Evolutionary conservation across 2,797 vertebrate genomes (phyloP), one percentile per base, ranked within the genome.

Genomic region (Pangasius larnaudii): DNA sequence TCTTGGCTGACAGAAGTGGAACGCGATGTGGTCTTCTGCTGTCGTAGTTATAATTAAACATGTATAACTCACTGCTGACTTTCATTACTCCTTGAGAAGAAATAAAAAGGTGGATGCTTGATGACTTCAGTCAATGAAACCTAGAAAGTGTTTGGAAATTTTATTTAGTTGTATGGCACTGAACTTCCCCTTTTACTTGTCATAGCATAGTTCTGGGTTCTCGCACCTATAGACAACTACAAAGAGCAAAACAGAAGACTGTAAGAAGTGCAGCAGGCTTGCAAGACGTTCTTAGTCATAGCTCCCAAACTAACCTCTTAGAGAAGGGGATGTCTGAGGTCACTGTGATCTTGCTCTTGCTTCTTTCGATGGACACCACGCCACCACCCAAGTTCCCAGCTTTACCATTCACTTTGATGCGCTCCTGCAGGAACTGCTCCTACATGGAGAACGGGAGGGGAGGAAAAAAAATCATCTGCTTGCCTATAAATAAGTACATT

Each of bases 321-420:
- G 98, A 99, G 93, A 99, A 99, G 0, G 98, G 98, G 89, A 99
- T 97, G 93, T 99, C 98, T 0, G 98, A 99, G 0, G 97, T 97
- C 65, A 99, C 98, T 0, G 98, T 96, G 77, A 99, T 99, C 94
- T 99, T 99, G 94, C 98, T 99, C 95, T 99, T 99, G 96, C 97
- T 99, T 89, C 98, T 96, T 85, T 99, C 98, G 0, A 99, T 99
- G 92, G 97, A 97, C 87, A 99, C 97, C 22, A 97, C 97, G 0
- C 98, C 98, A 4, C 98, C 98, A 0, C 98, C 98, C 0, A 99
- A 95, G 89, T 97, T 99, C 61, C 98, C 98, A 0, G 98, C 97
- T 91, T 99, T 99, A 9, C 98, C 98, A 0, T 99, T 99, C 89
- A 99, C 98, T 91, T 99, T 99, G 94, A 99, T 99, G 65, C 98